Percentiles rank a stretch among this genome's conserved stretches.
These are phyloP conservation scores for Atrina japonica DNA, from an alignment of 2,888 invertebrate species.

Conservation along the genomic window DNA sequence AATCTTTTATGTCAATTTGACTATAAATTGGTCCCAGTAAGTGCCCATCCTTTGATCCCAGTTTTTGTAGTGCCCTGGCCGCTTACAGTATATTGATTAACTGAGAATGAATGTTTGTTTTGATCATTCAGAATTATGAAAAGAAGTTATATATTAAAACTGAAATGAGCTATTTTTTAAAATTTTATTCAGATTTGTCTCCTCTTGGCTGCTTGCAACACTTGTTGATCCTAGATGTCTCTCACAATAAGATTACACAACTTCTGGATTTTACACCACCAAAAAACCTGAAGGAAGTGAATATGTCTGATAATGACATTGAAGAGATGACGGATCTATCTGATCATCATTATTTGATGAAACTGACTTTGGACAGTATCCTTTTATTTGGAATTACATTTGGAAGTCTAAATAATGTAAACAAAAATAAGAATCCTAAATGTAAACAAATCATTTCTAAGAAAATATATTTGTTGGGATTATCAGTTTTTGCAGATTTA, in stretches of 20 bases:
- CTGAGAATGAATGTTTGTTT: background rate
- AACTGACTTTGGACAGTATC: conserved; percentile 78
- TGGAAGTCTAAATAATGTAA: background rate
- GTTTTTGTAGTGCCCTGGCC: no score
- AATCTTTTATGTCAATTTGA: no score
- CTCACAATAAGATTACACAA: conserved; percentile 77
- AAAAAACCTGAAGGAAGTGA: conserved; percentile 75
- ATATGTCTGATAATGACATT: conserved; percentile 78
- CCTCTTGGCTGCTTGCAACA: conserved; percentile 73
- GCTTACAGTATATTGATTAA: no score
- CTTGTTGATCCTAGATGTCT: conserved; percentile 77
- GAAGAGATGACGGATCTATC: conserved; percentile 75
- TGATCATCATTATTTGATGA: conserved; percentile 73
- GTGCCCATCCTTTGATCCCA: no score
- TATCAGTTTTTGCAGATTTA: background rate
- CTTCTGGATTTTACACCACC: conserved; percentile 77
- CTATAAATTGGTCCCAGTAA: no score
- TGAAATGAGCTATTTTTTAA: no score
- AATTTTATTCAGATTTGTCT: conserved; percentile 73
- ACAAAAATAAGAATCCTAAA: background rate
- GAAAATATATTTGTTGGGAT: no score
- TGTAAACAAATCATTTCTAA: background rate
- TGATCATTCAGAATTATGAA: no score
- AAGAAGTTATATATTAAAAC: background rate
- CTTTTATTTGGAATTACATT: conserved; percentile 56